Evolutionary conservation across 2,888 invertebrate genomes (phyloP).

Genomic region (Epirrhoe alternata): DNA sequence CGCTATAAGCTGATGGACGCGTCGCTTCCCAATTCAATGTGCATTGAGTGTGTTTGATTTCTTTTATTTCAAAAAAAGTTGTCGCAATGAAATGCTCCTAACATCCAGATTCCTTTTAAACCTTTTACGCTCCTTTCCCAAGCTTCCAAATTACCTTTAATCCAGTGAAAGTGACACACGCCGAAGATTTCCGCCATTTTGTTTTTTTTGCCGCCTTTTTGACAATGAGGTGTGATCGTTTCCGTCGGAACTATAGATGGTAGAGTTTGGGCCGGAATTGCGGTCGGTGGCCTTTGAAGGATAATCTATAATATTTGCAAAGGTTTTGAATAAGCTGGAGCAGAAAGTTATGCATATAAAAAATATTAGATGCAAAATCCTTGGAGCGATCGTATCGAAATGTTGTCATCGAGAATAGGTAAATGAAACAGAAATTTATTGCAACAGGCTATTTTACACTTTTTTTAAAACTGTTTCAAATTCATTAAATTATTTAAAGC

Average conservation of each 20-base stretch:
- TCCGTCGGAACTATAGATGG: constrained; percentile 30
- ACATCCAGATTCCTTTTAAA: constrained; percentile 8
- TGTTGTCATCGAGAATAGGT: too few relatives aligned
- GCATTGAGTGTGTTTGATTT: too few relatives aligned
- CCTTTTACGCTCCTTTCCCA: constrained; percentile 16
- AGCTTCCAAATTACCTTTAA: constrained; percentile 26
- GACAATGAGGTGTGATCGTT: constrained; percentile 20
- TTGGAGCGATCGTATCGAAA: too few relatives aligned
- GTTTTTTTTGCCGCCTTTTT: constrained; percentile 18
- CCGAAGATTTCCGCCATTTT: constrained; percentile 21
- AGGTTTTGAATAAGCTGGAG: neutral
- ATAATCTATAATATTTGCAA: constrained; percentile 8
- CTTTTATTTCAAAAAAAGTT: neutral
- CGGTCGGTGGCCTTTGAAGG: constrained; percentile 13
- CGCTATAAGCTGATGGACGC: too few relatives aligned
- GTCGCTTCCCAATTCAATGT: too few relatives aligned
- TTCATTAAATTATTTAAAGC: too few relatives aligned
- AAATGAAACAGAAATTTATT: too few relatives aligned
- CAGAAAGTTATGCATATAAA: neutral
- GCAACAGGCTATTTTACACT: too few relatives aligned
- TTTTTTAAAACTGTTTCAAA: too few relatives aligned
- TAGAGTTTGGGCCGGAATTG: constrained; percentile 7
- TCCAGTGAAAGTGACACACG: constrained; percentile 39
- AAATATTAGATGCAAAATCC: neutral
- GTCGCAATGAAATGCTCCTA: constrained; percentile 14